Conservation (phyloP, 2,797 vertebrate species). For the Anas georgica region DNA sequence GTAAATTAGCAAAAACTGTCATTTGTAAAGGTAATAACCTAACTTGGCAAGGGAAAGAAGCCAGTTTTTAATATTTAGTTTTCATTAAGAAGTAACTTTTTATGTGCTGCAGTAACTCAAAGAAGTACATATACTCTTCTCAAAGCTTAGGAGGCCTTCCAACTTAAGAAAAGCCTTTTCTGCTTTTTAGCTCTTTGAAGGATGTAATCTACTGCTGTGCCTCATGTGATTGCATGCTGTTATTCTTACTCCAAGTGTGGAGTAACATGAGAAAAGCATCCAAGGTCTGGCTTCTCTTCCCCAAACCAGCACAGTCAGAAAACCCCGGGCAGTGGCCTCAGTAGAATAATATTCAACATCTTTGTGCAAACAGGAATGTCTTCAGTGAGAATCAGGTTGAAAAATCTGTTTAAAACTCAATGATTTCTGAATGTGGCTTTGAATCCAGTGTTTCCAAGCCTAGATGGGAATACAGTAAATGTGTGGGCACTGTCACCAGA, state of each 20-base stretch:
- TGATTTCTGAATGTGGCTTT: background rate
- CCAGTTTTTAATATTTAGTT: background rate
- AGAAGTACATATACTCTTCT: background rate
- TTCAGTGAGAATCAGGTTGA: background rate
- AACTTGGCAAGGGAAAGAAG: background rate
- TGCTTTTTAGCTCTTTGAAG: background rate
- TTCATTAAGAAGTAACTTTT: background rate
- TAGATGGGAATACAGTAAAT: background rate
- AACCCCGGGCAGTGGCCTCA: background rate
- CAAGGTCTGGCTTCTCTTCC: background rate
- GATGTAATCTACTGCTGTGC: background rate
- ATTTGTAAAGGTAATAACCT: background rate
- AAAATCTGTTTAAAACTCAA: background rate
- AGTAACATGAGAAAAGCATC: background rate
- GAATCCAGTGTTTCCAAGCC: background rate
- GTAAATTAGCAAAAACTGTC: background rate
- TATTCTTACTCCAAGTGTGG: background rate
- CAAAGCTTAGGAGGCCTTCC: background rate
- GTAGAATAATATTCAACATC: background rate
- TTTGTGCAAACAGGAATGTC: background rate
- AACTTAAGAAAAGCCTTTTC: background rate
- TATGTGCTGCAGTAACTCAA: background rate
- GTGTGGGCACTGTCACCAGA: fast-evolving
- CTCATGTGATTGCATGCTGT: background rate
- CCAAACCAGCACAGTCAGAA: background rate